Percentiles rank a stretch among this genome's conserved stretches.
Conservation (phyloP, 2,113 vertebrate species). For the Phasianus colchicus region DNA sequence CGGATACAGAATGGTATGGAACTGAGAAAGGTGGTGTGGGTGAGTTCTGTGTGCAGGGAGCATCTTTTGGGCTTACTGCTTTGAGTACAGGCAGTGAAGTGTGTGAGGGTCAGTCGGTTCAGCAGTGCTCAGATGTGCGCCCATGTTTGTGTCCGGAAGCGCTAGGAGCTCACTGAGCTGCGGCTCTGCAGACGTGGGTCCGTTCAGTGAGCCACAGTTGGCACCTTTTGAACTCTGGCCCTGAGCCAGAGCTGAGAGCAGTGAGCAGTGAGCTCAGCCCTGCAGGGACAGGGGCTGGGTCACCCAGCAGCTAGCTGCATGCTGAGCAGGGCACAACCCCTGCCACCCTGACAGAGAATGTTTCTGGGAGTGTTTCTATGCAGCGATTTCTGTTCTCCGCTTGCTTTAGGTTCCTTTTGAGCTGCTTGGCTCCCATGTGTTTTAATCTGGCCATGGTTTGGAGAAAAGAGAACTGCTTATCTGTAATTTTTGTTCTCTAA, state of each 20-base stretch:
- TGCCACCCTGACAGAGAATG: background rate
- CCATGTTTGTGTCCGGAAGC: background rate
- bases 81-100: background rate
- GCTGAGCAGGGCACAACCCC: accelerated
- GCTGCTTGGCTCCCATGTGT: background rate
- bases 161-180: background rate
- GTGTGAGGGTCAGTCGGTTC: background rate
- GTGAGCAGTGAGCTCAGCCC: background rate
- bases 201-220: background rate
- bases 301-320: background rate
- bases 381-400: background rate
- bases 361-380: background rate
- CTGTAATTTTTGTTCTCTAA: background rate
- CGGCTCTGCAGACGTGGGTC: background rate
- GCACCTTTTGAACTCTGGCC: background rate
- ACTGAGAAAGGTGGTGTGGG: background rate
- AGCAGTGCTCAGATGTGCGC: background rate
- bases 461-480: background rate
- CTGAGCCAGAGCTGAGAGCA: background rate
- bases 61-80: background rate
- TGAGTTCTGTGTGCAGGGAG: background rate
- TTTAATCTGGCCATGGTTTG: background rate
- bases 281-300: background rate
- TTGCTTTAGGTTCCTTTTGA: background rate
- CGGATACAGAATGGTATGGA: background rate